A percentile compares a stretch with the other conserved stretches of the same genome.
These are phyloP conservation scores for Alouatta palliata DNA, from an alignment of 2,113 vertebrate species.

Conservation along the genomic window DNA sequence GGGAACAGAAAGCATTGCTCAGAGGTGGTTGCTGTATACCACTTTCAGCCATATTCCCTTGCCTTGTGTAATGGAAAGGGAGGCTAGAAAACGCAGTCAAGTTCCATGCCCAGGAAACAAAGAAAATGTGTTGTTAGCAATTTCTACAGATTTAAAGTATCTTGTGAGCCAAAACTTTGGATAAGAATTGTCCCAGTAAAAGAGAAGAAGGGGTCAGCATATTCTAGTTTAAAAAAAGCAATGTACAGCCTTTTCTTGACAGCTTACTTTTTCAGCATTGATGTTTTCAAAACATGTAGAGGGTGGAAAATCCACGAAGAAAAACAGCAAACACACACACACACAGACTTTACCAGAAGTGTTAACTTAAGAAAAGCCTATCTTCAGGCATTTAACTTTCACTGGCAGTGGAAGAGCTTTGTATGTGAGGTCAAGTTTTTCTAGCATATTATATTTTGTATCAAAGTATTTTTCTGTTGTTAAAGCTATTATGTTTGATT, in stretches of 20 bases:
- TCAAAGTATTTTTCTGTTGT: not conserved
- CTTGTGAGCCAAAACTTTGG: not conserved
- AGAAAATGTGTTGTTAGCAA: not conserved
- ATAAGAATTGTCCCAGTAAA: not conserved
- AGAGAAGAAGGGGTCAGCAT: not conserved
- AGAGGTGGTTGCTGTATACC: fast-evolving
- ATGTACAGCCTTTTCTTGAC: not conserved
- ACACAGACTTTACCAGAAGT: not conserved
- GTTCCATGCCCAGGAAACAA: not conserved
- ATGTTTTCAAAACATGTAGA: not conserved
- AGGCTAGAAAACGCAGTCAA: not conserved
- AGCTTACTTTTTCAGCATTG: not conserved
- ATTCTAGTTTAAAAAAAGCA: not conserved
- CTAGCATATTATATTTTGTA: not conserved
- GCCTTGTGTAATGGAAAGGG: not conserved
- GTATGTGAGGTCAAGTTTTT: not conserved
- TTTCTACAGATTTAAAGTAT: not conserved
- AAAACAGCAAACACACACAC: not conserved
- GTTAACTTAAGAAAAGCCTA: not conserved
- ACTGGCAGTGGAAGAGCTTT: not conserved
- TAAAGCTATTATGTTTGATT: not conserved
- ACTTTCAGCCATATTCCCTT: not conserved
- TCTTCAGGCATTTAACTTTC: not conserved
- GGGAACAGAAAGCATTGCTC: not conserved
- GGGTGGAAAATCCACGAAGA: not conserved